A percentile compares a stretch with the other conserved stretches of the same genome.
phyloP scores from a whole-genome alignment of 2,888 invertebrate species.

The Lydus trimaculatus region DNA sequence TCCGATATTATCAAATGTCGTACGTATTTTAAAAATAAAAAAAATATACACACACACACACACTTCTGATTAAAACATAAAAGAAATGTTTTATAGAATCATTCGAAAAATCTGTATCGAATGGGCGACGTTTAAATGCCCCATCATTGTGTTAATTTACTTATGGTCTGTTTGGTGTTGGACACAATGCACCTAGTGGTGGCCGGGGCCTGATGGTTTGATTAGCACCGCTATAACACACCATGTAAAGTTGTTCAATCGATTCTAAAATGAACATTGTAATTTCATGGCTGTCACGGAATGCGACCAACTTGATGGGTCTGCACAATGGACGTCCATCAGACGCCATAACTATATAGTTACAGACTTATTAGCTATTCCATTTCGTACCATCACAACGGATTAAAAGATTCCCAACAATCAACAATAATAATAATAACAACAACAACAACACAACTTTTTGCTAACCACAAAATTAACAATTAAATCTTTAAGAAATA shows the following conservation, averaged over 20 bases:
- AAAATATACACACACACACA: neutral
- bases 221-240: slow-evolving; percentile 53
- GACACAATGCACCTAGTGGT: slow-evolving; percentile 36
- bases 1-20: neutral
- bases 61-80: neutral
- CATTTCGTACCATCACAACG: slow-evolving; percentile 34
- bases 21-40: too few relatives aligned
- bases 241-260: slow-evolving; percentile 59
- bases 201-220: slow-evolving; percentile 44
- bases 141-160: slow-evolving; percentile 59
- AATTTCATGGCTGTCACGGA: slow-evolving; percentile 61
- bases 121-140: slow-evolving; percentile 49
- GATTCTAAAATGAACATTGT: slow-evolving; percentile 61
- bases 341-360: slow-evolving; percentile 45
- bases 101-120: slow-evolving; percentile 28
- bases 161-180: slow-evolving; percentile 43
- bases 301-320: slow-evolving; percentile 56
- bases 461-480: neutral
- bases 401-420: neutral
- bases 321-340: slow-evolving; percentile 57
- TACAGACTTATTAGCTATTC: slow-evolving; percentile 57
- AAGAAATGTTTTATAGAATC: neutral
- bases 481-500: neutral
- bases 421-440: too few relatives aligned
- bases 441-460: neutral